Evolutionary conservation across 2,888 invertebrate species (phyloP).

Genomic region (Aphidoletes aphidimyza): DNA sequence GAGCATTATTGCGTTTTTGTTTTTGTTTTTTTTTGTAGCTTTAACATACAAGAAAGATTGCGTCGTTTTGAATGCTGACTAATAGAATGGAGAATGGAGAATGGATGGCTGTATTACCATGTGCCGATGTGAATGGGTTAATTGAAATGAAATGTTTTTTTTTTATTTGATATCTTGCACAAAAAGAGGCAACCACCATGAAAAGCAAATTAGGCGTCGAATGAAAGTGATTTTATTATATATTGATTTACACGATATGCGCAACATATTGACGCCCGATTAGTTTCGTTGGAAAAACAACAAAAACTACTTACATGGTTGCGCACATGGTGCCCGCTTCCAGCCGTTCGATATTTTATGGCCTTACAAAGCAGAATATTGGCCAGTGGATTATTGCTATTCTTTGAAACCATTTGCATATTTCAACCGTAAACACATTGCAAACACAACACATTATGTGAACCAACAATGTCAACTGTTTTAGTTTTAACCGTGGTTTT

Average conservation of each 20-base stretch:
- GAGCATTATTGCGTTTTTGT: not conserved
- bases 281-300: not conserved
- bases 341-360: constrained; percentile 2
- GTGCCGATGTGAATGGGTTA: not conserved
- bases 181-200: not conserved
- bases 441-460: not conserved
- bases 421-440: not conserved
- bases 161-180: not conserved
- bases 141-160: constrained; percentile 6
- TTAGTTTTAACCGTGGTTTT: constrained; percentile 31
- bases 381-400: not conserved
- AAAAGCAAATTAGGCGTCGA: constrained; percentile 31
- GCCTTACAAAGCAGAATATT: not conserved
- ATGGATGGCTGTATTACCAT: too few species aligned
- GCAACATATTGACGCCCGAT: constrained; percentile 23
- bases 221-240: constrained; percentile 11
- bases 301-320: constrained; percentile 30
- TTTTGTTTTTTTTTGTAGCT: too few species aligned
- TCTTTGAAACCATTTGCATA: constrained; percentile 15
- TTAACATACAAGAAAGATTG: too few species aligned
- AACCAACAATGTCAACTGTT: not conserved
- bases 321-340: not conserved
- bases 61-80: too few species aligned
- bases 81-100: too few species aligned
- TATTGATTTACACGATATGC: constrained; percentile 29